Evolutionary conservation across 2,888 invertebrate genomes (phyloP).

Genomic region (Drosophila mercatorum): DNA sequence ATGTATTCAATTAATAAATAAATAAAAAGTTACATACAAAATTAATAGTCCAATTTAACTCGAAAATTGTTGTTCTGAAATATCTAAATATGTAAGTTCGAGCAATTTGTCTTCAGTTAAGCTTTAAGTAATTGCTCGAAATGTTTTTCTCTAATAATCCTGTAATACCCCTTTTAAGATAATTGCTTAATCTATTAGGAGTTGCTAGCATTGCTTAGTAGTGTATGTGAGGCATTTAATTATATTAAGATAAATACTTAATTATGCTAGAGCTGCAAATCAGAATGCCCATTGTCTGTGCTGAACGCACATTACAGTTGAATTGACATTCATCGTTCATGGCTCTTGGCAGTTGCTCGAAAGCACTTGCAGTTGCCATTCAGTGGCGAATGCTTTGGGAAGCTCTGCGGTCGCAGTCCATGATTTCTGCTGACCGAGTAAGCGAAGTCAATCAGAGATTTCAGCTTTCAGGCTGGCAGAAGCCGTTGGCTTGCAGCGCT

Average conservation of each 20-base stretch:
- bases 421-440: conserved; percentile 41
- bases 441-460: conserved; percentile 54
- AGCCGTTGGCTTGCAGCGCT: conserved; percentile 29
- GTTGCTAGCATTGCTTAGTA: background rate
- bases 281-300: conserved; percentile 10
- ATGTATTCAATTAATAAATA: no score
- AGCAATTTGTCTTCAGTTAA: background rate
- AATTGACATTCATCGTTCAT: conserved; percentile 3
- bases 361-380: background rate
- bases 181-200: background rate
- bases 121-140: background rate
- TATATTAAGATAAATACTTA: background rate
- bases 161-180: background rate
- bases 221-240: background rate
- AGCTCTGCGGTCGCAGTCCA: conserved; percentile 21
- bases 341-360: conserved; percentile 2
- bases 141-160: background rate
- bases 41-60: no score
- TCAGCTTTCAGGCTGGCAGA: conserved; percentile 26
- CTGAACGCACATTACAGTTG: background rate
- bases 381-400: conserved; percentile 8
- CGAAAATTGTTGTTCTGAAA: no score
- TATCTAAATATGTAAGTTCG: no score
- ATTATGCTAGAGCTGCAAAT: conserved; percentile 5
- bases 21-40: no score